Evolutionary conservation across 2,888 invertebrate genomes (phyloP).

Genomic region (Heliconius sara): DNA sequence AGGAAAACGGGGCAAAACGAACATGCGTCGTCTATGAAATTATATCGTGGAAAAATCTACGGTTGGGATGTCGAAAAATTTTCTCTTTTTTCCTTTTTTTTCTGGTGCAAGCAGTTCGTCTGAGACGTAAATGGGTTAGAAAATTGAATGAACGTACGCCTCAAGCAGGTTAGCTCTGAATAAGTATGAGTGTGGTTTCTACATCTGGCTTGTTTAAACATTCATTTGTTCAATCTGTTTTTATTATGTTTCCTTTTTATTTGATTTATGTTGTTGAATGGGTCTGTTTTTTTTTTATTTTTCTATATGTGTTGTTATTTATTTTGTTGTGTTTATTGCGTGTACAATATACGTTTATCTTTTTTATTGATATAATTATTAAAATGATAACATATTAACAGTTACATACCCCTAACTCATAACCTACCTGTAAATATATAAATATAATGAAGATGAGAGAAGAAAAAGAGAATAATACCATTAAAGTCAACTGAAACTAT

Average conservation of each 20-base stretch:
- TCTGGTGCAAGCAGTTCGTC: slow-evolving; percentile 71
- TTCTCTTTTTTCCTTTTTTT: slow-evolving; percentile 59
- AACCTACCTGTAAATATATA: no score
- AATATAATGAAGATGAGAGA: no score
- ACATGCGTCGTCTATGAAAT: slow-evolving; percentile 77
- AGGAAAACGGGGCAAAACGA: slow-evolving; percentile 76
- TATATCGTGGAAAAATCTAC: slow-evolving; percentile 78
- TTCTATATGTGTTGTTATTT: slow-evolving; percentile 1
- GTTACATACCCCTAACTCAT: no score
- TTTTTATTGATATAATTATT: no score
- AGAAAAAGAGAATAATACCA: no score
- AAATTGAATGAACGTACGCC: slow-evolving; percentile 80
- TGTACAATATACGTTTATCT: background rate
- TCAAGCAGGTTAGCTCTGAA: slow-evolving; percentile 72
- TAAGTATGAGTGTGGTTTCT: slow-evolving; percentile 72
- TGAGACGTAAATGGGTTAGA: slow-evolving; percentile 84
- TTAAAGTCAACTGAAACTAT: no score
- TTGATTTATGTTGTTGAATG: slow-evolving; percentile 30
- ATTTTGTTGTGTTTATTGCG: background rate
- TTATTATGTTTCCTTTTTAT: slow-evolving; percentile 36
- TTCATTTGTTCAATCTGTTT: slow-evolving; percentile 49
- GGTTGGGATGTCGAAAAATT: slow-evolving; percentile 68
- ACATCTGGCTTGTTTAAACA: slow-evolving; percentile 54
- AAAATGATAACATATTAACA: no score
- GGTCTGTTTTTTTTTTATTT: slow-evolving; percentile 18